Percentiles rank a stretch among this genome's conserved stretches.
These are phyloP conservation scores for Girardinichthys multiradiatus DNA, from an alignment of 2,113 vertebrate genomes.

Conservation along the genomic window DNA sequence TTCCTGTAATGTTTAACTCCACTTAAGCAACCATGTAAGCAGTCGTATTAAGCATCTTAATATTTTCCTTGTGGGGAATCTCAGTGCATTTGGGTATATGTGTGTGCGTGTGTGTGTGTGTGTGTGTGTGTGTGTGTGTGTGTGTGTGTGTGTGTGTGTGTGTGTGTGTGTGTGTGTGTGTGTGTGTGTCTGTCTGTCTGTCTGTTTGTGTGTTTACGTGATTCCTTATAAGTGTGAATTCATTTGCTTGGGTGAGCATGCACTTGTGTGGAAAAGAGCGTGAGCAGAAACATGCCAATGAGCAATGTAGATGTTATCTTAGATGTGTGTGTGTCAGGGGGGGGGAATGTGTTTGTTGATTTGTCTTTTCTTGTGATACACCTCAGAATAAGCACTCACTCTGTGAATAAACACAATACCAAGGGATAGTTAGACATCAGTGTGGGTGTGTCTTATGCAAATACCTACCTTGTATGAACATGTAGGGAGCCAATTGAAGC, in stretches of 20 bases:
- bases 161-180: not conserved
- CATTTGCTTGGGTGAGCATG: not conserved
- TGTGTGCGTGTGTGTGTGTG: not conserved
- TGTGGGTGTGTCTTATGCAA: conserved; percentile 70
- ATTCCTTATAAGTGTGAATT: not conserved
- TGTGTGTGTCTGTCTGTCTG: too few species aligned
- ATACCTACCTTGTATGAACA: conserved; percentile 55
- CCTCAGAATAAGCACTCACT: conserved; percentile 55
- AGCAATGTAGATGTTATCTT: conserved; percentile 38
- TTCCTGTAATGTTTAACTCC: conserved; percentile 40
- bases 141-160: not conserved
- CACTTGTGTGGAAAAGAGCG: conserved; percentile 5
- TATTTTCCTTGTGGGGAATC: not conserved
- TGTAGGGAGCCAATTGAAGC: conserved; percentile 63
- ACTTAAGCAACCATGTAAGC: conserved; percentile 44
- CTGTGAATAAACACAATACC: conserved; percentile 44
- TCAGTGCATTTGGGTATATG: not conserved
- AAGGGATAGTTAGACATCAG: conserved; percentile 62
- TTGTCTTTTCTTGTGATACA: conserved; percentile 36
- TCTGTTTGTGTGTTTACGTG: too few species aligned
- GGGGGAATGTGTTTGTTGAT: not conserved
- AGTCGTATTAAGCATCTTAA: conserved; percentile 27
- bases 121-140: not conserved
- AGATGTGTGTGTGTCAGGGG: conserved; percentile 31
- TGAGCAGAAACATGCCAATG: conserved; percentile 19